A percentile compares a stretch with the other conserved stretches of the same genome.
Evolutionary conservation across 2,797 vertebrate species (phyloP).

Genomic region (Morelia viridis): DNA sequence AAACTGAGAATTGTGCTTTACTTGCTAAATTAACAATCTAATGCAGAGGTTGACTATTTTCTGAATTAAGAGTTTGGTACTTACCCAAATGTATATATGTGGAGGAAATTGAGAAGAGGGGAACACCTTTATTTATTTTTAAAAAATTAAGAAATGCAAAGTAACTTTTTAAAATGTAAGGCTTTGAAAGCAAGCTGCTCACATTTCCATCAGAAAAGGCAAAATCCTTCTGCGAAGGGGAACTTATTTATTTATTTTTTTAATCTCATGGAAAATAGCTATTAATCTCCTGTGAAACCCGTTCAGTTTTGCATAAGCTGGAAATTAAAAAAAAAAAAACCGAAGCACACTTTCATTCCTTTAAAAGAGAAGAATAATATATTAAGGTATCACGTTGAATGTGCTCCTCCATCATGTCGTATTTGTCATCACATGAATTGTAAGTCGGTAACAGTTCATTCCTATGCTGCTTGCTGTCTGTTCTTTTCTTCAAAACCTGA

Average conservation of each 20-base stretch:
- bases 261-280: not conserved
- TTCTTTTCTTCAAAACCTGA: conserved; percentile 54
- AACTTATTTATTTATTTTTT: not conserved
- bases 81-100: conserved; percentile 51
- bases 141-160: not conserved
- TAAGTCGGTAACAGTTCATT: conserved; percentile 41
- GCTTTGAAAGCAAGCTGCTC: not conserved
- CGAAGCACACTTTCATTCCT: not conserved
- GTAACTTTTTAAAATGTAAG: not conserved
- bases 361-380: conserved; percentile 16
- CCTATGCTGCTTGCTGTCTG: conserved; percentile 39
- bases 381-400: conserved; percentile 32
- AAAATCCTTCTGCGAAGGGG: conserved; percentile 9
- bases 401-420: conserved; percentile 49
- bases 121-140: conserved; percentile 39
- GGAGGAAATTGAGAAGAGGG: conserved; percentile 65
- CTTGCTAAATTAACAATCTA: conserved; percentile 28
- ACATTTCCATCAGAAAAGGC: not conserved
- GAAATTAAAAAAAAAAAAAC: not conserved
- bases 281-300: conserved; percentile 7
- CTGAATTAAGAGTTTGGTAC: not conserved
- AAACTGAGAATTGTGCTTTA: not conserved
- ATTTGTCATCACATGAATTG: conserved; percentile 60
- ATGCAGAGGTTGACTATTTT: conserved; percentile 17
- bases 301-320: conserved; percentile 9